Evolutionary conservation across 2,797 vertebrate species (phyloP).

Genomic region (Chaetodon trifasciatus): DNA sequence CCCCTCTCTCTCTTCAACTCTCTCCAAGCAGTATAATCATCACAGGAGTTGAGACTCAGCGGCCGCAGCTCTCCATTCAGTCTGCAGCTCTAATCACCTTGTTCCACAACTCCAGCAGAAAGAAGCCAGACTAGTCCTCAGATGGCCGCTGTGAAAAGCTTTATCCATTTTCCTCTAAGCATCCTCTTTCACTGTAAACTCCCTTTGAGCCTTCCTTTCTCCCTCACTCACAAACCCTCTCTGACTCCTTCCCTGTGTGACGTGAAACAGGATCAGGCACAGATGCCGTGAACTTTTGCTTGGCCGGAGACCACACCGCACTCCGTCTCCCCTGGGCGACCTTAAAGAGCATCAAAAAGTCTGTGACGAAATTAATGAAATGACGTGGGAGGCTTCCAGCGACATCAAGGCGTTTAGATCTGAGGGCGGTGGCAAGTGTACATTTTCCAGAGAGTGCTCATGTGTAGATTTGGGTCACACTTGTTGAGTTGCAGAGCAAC

Average conservation of each 20-base stretch:
- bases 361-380: constrained; percentile 39
- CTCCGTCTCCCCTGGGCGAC: constrained; percentile 33
- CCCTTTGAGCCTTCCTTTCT: constrained; percentile 4
- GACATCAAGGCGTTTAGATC: constrained; percentile 37
- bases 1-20: constrained; percentile 18
- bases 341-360: constrained; percentile 50
- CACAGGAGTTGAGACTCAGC: constrained; percentile 38
- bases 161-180: constrained; percentile 34
- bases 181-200: constrained; percentile 6
- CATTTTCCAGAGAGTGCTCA: constrained; percentile 56
- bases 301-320: constrained; percentile 44
- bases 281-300: constrained; percentile 58
- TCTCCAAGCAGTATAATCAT: constrained; percentile 61
- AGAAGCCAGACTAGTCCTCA: constrained; percentile 22
- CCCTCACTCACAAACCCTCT: background rate
- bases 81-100: constrained; percentile 59
- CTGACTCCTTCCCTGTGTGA: constrained; percentile 15
- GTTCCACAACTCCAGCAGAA: constrained; percentile 42
- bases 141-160: constrained; percentile 42
- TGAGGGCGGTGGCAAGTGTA: constrained; percentile 43
- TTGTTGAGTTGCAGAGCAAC: constrained; percentile 45
- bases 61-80: constrained; percentile 42
- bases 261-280: constrained; percentile 41
- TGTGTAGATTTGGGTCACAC: constrained; percentile 36
- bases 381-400: constrained; percentile 29